phyloP scores from a whole-genome alignment of 2,888 invertebrate genomes.

The Hyposoter didymator region DNA sequence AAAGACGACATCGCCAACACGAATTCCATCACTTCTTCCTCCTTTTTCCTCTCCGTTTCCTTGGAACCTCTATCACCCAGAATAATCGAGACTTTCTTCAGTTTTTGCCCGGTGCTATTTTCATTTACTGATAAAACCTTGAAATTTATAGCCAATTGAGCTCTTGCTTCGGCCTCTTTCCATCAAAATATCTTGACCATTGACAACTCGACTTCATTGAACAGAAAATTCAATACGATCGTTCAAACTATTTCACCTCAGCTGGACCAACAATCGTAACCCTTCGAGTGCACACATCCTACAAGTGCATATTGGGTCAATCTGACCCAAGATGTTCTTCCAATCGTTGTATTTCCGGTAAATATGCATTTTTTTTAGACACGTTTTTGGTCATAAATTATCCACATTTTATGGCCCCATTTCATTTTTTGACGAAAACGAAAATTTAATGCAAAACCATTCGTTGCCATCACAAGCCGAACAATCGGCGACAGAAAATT shows the following conservation, averaged over 20 bases:
- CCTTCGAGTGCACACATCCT: too few relatives aligned
- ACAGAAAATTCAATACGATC: neutral
- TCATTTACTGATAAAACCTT: neutral
- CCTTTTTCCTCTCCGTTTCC: neutral
- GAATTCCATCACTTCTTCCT: neutral
- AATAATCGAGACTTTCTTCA: neutral
- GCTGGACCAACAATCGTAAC: too few relatives aligned
- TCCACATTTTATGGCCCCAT: too few relatives aligned
- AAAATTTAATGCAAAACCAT: too few relatives aligned
- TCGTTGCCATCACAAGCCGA: too few relatives aligned
- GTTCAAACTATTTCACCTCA: neutral
- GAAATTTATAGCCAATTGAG: neutral
- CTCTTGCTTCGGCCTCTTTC: neutral
- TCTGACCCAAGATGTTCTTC: too few relatives aligned
- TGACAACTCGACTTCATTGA: neutral
- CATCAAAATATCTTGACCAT: neutral
- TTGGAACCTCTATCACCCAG: neutral
- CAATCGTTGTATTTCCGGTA: too few relatives aligned
- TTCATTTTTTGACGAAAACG: too few relatives aligned
- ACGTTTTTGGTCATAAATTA: too few relatives aligned
- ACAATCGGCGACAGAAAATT: too few relatives aligned
- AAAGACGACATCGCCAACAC: slow-evolving; percentile 23
- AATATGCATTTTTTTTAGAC: too few relatives aligned
- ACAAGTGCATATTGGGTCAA: too few relatives aligned
- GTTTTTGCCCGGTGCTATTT: neutral